phyloP scores from a whole-genome alignment of 2,797 vertebrate genomes.

The Paramormyrops hopkinsi region DNA sequence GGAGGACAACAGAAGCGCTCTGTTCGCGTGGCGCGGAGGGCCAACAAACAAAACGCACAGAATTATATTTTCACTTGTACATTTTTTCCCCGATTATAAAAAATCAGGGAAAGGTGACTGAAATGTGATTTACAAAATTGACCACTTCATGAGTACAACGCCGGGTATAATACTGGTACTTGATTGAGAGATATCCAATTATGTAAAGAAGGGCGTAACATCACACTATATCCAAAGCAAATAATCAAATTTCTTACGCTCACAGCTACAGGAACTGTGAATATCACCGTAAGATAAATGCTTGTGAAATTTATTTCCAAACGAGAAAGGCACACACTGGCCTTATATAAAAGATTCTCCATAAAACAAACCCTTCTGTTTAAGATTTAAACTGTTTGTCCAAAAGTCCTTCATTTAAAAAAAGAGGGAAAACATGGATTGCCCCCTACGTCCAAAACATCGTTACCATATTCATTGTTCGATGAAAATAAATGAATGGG shows the following conservation, averaged over 20 bases:
- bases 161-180: neutral
- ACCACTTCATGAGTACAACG: neutral
- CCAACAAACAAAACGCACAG: neutral
- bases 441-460: neutral
- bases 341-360: neutral
- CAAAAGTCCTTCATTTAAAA: neutral
- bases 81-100: neutral
- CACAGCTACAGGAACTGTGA: neutral
- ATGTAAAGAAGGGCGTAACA: neutral
- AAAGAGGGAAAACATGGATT: neutral
- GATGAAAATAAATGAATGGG: neutral
- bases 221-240: neutral
- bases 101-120: neutral
- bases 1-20: conserved; percentile 26
- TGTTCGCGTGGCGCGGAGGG: conserved; percentile 5
- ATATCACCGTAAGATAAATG: neutral
- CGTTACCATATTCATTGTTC: neutral
- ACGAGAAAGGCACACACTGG: neutral
- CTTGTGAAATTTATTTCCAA: neutral
- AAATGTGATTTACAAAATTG: neutral
- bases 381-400: neutral
- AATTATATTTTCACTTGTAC: neutral
- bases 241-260: neutral
- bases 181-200: neutral
- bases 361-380: neutral